Base-by-base conservation (phyloP, 2,888 invertebrate genomes). In the Brachyptera risi region DNA sequence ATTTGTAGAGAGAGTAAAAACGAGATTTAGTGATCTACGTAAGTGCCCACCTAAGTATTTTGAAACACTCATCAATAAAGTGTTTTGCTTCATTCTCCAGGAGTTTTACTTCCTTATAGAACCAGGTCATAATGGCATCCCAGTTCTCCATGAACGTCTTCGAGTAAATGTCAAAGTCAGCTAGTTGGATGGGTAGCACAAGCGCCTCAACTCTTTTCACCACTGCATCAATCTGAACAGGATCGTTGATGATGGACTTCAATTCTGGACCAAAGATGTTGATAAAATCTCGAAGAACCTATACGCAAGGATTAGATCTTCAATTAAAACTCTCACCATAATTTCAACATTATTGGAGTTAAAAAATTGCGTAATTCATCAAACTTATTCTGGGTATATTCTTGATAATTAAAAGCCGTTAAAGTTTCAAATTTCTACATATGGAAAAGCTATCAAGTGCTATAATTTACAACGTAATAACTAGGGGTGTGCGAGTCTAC, bases 261-360 rank as follows among this genome's bases (percentile, higher is more conserved):
- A 96, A 75, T 69, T 94, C 91, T 1, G 86, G 80, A 0, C 94
- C 93, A 72, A 96, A 94, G 63, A 96, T 88, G 67, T 92, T 92
- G 73, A 91, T 87, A 71, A 94, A 95, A 71, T 94, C 91, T 69
- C 90, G 85, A 2, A 93, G 79, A 0, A 91, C 85, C 87, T 87
- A 71, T n/a, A n/a, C n/a, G n/a, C n/a, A n/a, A n/a, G 1, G n/a
- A n/a, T n/a, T n/a, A n/a, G n/a, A n/a, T n/a, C n/a, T n/a, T n/a
- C n/a, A n/a, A n/a, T n/a, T n/a, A n/a, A n/a, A n/a, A n/a, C n/a
- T n/a, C n/a, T n/a, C n/a, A n/a, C n/a, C n/a, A n/a, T n/a, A n/a
- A n/a, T n/a, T n/a, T n/a, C n/a, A n/a, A n/a, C n/a, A n/a, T n/a
- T n/a, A n/a, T n/a, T n/a, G n/a, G n/a, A n/a, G n/a, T n/a, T n/a